Evolutionary conservation across 1,140 invertebrate species (phyloP).

Genomic region (Zaprionus ornatus): DNA sequence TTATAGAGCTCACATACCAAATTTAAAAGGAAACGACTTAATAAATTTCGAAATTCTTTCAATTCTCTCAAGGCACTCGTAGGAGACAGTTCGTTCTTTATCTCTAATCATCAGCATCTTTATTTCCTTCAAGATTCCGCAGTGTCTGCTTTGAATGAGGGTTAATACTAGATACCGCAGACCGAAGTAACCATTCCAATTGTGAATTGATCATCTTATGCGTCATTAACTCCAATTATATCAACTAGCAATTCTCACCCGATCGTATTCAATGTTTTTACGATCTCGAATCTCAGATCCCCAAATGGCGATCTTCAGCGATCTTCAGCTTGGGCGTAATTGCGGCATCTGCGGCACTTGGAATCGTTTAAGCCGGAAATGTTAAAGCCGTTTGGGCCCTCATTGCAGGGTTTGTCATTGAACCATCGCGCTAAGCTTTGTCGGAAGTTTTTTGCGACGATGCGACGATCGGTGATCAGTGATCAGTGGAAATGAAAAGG

Average conservation of each 20-base stretch:
- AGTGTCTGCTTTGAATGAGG: no score
- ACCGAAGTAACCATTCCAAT: not conserved
- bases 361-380: conserved; percentile 46
- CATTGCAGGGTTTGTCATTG: conserved; percentile 46
- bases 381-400: conserved; percentile 25
- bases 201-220: not conserved
- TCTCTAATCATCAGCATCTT: no score
- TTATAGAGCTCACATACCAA: no score
- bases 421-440: conserved; percentile 43
- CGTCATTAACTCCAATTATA: not conserved
- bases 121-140: no score
- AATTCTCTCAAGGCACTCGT: no score
- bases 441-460: conserved; percentile 32
- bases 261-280: not conserved
- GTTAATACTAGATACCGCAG: no score
- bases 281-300: not conserved
- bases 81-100: no score
- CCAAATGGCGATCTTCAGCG: not conserved
- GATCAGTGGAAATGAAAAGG: conserved; percentile 10
- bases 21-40: no score
- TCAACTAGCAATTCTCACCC: not conserved
- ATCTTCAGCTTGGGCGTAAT: conserved; percentile 14
- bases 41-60: no score
- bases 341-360: conserved; percentile 23
- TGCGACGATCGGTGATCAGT: not conserved